Evolutionary conservation across 2,797 vertebrate species (phyloP).

Genomic region (Coranthus polyacanthus): DNA sequence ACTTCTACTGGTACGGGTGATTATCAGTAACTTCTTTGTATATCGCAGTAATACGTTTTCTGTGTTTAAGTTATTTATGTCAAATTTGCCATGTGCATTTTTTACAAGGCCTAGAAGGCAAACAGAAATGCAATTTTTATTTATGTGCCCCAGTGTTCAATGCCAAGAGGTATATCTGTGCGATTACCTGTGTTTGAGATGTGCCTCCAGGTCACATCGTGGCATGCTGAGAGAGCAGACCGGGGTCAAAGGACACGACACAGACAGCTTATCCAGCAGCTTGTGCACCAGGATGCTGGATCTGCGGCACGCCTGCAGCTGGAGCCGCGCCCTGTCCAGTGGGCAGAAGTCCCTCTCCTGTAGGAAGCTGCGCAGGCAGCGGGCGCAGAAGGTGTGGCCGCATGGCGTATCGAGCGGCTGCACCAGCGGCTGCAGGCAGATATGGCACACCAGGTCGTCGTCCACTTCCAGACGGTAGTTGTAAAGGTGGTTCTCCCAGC

Average conservation of each 20-base stretch:
- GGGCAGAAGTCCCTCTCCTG: conserved; percentile 98
- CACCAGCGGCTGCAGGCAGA: conserved; percentile 98
- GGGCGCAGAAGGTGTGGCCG: conserved; percentile 97
- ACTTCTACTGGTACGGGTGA: too few relatives aligned
- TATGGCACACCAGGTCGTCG: conserved; percentile 98
- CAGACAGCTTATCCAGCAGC: conserved; percentile 95
- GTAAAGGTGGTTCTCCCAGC: conserved; percentile 96
- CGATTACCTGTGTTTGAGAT: conserved; percentile 96
- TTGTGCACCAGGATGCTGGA: conserved; percentile 99
- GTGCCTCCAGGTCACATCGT: conserved; percentile 95
- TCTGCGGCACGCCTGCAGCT: conserved; percentile 94
- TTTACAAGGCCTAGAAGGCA: too few relatives aligned
- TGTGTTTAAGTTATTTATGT: too few relatives aligned
- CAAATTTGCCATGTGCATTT: too few relatives aligned
- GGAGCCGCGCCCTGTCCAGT: conserved; percentile 93
- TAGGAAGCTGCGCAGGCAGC: conserved; percentile 97
- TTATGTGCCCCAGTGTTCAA: too few relatives aligned
- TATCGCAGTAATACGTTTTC: too few relatives aligned
- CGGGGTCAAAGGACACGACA: conserved; percentile 89
- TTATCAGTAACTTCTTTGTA: too few relatives aligned
- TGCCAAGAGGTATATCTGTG: neutral
- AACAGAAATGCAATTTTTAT: too few relatives aligned
- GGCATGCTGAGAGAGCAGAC: conserved; percentile 95
- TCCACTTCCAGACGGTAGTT: conserved; percentile 98
- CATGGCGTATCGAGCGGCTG: conserved; percentile 97